Evolutionary conservation across 2,888 invertebrate species (phyloP).

Genomic region (Calameuta pallipes): DNA sequence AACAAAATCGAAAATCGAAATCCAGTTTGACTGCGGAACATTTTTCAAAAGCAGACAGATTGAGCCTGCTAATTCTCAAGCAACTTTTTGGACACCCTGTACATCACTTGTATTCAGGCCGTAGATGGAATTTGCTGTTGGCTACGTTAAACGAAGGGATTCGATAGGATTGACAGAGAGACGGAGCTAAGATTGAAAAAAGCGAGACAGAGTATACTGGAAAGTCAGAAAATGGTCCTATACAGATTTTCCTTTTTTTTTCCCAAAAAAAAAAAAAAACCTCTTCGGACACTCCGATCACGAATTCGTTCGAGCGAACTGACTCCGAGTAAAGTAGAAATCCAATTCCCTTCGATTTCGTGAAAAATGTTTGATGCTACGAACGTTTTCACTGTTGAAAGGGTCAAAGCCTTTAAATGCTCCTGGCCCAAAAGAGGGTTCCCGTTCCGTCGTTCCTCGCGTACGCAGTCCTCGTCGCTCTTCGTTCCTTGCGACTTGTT

Average conservation of each 20-base stretch:
- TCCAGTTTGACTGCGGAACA: not conserved
- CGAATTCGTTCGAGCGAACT: constrained; percentile 39
- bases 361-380: constrained; percentile 31
- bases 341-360: constrained; percentile 38
- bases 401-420: no score
- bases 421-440: no score
- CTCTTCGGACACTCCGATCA: constrained; percentile 39
- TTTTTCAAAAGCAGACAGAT: not conserved
- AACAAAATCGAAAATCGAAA: not conserved
- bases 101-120: not conserved
- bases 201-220: not conserved
- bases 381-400: constrained; percentile 14
- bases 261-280: not conserved
- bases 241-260: not conserved
- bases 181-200: not conserved
- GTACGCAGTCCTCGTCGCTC: no score
- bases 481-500: no score
- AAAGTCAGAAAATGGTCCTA: not conserved
- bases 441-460: no score
- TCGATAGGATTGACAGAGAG: not conserved
- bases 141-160: not conserved
- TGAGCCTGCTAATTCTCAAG: not conserved
- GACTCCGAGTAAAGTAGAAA: constrained; percentile 25
- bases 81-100: not conserved
- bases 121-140: not conserved